Evolutionary conservation across 1,140 invertebrate genomes (phyloP).

Genomic region (Brachionus rotundiformis): DNA sequence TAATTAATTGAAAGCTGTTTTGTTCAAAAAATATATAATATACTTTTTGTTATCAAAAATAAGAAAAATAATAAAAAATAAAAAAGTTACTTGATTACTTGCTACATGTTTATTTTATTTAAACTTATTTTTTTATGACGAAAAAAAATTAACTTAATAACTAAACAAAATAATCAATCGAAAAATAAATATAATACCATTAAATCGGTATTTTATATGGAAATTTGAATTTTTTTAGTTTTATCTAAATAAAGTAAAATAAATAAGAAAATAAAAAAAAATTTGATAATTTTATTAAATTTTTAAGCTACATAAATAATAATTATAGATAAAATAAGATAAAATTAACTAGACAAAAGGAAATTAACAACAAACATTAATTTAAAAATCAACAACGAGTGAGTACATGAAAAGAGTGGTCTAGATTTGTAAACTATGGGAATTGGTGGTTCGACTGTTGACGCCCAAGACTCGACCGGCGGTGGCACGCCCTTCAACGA

Average conservation of each 20-base stretch:
- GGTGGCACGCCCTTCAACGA: constrained; percentile 29
- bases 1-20: no score
- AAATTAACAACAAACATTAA: not conserved
- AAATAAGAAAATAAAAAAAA: not conserved
- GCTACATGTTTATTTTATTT: not conserved
- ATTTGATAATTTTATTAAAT: no score
- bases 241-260: not conserved
- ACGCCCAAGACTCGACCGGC: not conserved
- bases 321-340: not conserved
- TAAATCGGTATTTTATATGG: constrained; percentile 11
- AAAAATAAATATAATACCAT: not conserved
- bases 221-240: no score
- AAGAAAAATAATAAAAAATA: not conserved
- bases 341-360: not conserved
- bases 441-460: constrained; percentile 25
- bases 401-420: not conserved
- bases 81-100: not conserved
- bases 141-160: no score
- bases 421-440: constrained; percentile 12
- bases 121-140: no score
- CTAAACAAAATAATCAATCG: not conserved
- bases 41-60: no score
- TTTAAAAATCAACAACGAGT: not conserved
- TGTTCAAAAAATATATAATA: no score
- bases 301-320: no score